Percentiles rank a stretch among this genome's conserved stretches.
These are phyloP conservation scores for Drosophila seguyi DNA, from an alignment of 1,140 invertebrate species.

Conservation along the genomic window DNA sequence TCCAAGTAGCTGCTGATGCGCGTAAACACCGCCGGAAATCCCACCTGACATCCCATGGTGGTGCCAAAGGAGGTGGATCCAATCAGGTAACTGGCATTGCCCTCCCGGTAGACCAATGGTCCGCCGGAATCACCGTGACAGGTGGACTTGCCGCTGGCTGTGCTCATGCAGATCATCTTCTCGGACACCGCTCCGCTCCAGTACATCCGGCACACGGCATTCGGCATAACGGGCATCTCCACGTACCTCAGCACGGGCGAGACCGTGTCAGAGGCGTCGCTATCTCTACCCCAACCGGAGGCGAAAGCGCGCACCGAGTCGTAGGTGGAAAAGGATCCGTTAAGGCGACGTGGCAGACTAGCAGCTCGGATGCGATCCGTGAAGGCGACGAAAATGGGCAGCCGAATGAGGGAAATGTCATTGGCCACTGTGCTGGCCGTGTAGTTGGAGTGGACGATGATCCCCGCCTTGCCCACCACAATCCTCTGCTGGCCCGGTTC, in stretches of 20 bases:
- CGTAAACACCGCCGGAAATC: constrained; percentile 86
- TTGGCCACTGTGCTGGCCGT: constrained; percentile 47
- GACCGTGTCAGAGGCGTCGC: constrained; percentile 30
- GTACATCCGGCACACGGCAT: constrained; percentile 46
- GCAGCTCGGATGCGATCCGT: constrained; percentile 33
- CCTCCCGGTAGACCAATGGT: constrained; percentile 73
- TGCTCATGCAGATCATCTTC: constrained; percentile 67
- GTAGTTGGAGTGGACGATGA: constrained; percentile 52
- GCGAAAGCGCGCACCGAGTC: constrained; percentile 34
- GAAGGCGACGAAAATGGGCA: constrained; percentile 29
- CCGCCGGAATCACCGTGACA: constrained; percentile 78
- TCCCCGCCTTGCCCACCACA: constrained; percentile 1
- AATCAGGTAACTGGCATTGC: constrained; percentile 69
- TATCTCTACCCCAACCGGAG: constrained; percentile 57
- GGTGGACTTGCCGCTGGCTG: constrained; percentile 57
- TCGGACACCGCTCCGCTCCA: constrained; percentile 60
- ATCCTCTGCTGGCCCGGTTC: constrained; percentile 32
- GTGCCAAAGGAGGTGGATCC: constrained; percentile 86
- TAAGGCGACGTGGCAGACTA: constrained; percentile 21
- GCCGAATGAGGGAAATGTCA: constrained; percentile 55
- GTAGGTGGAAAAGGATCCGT: constrained; percentile 40
- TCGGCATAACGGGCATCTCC: constrained; percentile 50
- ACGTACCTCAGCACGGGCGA: constrained; percentile 39
- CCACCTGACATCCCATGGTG: constrained; percentile 85
- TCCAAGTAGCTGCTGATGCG: constrained; percentile 86